Percentiles rank a stretch among this genome's conserved stretches.
Conservation (phyloP, 2,113 vertebrate genomes). For the Oreochromis spilurus region DNA sequence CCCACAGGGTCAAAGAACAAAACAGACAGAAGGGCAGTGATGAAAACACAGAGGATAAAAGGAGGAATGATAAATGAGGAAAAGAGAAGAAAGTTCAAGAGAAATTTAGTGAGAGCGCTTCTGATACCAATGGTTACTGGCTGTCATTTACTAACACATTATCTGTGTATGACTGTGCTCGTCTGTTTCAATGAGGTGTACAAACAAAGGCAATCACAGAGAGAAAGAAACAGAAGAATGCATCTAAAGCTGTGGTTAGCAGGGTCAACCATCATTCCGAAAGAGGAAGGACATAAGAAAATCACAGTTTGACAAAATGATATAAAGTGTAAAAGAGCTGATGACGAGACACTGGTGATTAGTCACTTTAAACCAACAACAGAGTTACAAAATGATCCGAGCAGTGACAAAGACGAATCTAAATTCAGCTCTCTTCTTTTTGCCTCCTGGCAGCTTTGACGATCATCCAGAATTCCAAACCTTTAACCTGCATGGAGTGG, state of each 20-base stretch:
- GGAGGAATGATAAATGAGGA: background rate
- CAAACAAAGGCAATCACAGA: background rate
- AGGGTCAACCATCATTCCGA: background rate
- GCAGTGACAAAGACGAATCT: background rate
- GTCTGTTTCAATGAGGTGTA: background rate
- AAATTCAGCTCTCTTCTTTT: background rate
- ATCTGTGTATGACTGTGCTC: background rate
- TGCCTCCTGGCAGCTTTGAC: background rate
- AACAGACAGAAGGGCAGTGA: background rate
- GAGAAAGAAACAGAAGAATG: background rate
- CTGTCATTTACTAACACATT: constrained; percentile 6
- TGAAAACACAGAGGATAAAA: background rate
- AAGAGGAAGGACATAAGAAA: background rate
- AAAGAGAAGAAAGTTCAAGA: background rate
- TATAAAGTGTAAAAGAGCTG: background rate
- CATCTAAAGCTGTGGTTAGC: background rate
- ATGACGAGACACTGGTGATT: background rate
- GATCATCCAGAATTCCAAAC: background rate
- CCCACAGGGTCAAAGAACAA: background rate
- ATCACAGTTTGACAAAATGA: background rate
- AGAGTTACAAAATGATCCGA: background rate
- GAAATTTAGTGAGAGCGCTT: background rate
- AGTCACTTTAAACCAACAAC: background rate
- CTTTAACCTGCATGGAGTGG: background rate
- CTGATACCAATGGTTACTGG: background rate